Evolutionary conservation across 1,140 invertebrate species (phyloP), one percentile per base, ranked within the genome.

Genomic region (Glomeris maerens): DNA sequence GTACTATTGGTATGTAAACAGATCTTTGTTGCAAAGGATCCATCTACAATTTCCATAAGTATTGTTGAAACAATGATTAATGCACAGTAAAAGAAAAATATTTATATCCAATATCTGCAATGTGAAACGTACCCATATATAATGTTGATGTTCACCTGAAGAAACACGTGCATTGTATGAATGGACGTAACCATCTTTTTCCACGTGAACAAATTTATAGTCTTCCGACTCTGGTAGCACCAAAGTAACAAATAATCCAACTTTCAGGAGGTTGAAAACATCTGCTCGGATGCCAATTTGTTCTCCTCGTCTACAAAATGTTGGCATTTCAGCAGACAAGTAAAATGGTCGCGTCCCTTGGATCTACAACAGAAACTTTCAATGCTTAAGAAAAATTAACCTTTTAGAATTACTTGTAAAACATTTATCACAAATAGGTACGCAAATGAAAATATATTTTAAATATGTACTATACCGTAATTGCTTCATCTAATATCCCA

Each of bases 251-350:
- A 87, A 82, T 46, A 90, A 80, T 48, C 83, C 78, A 36, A 79
- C 77, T 21, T 74, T 75, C 79, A 89, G 81, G 64, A 93, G 92
- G 70, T 97, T 98, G 64, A 96, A 96, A 0, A 96, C 81, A 0
- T 85, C 85, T 0, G 75, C 65, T 21, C 73, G 58, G 0, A 78
- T 55, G 2, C 74, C 72, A 27, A 79, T 57, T 53, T 76, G 74
- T 61, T 79, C 77, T n/a, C 77, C 77, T 26, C 72, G 59, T 2
- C 68, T 61, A 49, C 74, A 68, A 23, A 60, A 49, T 2, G 62
- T 52, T 10, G 76, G 73, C 3, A 70, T 66, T 55, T 77, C 74
- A 5, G 74, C 62, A 13, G 67, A 63, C 47, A 78, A 74, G 62
- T 73, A 73, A 60, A 79, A 76, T 23, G 71, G 71, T 14, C 71